Base-by-base conservation (phyloP, 1,140 invertebrate genomes). In the Lepidurus couesii region DNA sequence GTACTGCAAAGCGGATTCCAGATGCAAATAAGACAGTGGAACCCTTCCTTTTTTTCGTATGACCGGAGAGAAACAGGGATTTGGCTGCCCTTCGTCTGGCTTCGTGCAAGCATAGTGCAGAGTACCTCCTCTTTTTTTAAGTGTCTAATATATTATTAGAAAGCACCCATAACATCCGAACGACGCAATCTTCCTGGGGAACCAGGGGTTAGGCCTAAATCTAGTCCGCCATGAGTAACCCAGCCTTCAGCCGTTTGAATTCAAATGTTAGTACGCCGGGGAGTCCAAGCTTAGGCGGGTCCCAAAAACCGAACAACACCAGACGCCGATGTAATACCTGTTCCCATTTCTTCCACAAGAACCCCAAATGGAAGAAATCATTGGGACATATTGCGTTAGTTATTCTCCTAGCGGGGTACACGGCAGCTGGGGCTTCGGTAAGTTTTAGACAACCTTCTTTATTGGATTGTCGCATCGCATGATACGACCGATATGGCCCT, bases 361-460 rank as follows among this genome's bases (percentile, higher is more conserved):
- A 79, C 34, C 78, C 78, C 5, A 42, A 75, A 75, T 42, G 74
- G 24, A 42, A 44, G 9, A 74, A 75, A n/a, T 73, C 42, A 43
- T 44, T 79, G 44, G 78, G 65, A 16, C 78, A 79, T 24, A 47
- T 74, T 9, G 78, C 26, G 44, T 74, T 79, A 26, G 78, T 79
- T 45, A 21, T 79, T 7, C 78, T 79, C 26, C 73, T 79, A 13
- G 65, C 65, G 21, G 16, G 65, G 5, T 79, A 79, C 44, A 79
- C 78, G 26, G 78, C 78, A 13, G 78, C 78, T 42, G 78, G 78
- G 45, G 78, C 78, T 74, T 79, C 78, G 73, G 78, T 79, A 79
- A 42, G 77, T 65, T 75, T 44, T 24, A 24, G 34, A 34, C 34
- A 34, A 24, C 16, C 16, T 42, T 44, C 74, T 16, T 42, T 75